Conservation (phyloP, 1,140 invertebrate species). For the Ctenoplectra terminalis region DNA sequence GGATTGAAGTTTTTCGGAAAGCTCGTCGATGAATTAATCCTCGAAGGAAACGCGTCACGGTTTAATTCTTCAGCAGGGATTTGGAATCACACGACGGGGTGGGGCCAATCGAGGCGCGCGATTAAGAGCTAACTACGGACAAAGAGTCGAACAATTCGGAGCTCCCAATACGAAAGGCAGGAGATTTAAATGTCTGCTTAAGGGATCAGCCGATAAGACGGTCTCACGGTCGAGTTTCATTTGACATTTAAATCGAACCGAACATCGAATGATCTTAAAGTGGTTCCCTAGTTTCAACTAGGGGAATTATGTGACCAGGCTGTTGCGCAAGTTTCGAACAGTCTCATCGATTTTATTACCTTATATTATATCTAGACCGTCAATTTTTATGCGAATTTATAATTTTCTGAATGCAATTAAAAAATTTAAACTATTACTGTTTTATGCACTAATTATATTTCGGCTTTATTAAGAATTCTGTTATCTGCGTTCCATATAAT, state of each 20-base stretch:
- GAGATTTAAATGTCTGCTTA: slow-evolving; percentile 47
- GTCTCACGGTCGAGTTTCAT: slow-evolving; percentile 28
- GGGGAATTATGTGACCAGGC: too few relatives aligned
- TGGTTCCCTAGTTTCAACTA: too few relatives aligned
- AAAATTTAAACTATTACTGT: too few relatives aligned
- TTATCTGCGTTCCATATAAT: too few relatives aligned
- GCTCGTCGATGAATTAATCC: slow-evolving; percentile 6
- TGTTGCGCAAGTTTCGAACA: too few relatives aligned
- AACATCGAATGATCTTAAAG: not conserved
- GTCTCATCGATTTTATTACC: too few relatives aligned
- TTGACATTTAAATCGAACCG: slow-evolving; percentile 40
- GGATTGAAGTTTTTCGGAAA: slow-evolving; percentile 28
- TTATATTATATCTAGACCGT: too few relatives aligned
- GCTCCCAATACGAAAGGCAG: slow-evolving; percentile 4
- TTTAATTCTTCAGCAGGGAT: slow-evolving; percentile 34
- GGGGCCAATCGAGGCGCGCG: slow-evolving; percentile 23
- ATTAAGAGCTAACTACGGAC: slow-evolving; percentile 36
- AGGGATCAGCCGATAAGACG: slow-evolving; percentile 46
- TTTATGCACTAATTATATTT: too few relatives aligned
- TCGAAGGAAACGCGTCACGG: slow-evolving; percentile 6
- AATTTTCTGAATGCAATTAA: too few relatives aligned
- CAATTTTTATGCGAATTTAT: too few relatives aligned
- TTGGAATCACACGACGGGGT: not conserved
- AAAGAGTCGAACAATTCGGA: slow-evolving; percentile 1
- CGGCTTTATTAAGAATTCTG: too few relatives aligned